Percentiles rank a stretch among this genome's conserved stretches.
Evolutionary conservation across 1,140 invertebrate genomes (phyloP).

Genomic region (Drosophila bocki): DNA sequence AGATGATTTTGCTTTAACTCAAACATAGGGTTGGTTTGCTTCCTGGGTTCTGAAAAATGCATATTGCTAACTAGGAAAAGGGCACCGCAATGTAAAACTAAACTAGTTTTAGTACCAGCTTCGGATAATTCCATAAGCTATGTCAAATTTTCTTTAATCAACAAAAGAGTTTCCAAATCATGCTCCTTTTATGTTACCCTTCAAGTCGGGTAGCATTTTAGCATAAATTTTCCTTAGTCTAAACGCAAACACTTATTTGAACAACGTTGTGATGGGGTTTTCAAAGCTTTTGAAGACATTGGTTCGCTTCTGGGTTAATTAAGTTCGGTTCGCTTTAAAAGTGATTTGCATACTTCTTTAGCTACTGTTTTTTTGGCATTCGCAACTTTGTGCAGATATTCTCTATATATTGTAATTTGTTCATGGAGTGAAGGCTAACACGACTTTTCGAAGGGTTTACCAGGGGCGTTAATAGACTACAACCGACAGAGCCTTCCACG

Average conservation of each 20-base stretch:
- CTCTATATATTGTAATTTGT: conserved; percentile 3
- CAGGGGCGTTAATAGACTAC: not conserved
- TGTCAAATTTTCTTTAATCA: not conserved
- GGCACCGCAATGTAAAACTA: not conserved
- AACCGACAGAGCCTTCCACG: not conserved
- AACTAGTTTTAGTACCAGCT: no score
- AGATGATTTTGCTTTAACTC: no score
- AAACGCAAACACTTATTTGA: not conserved
- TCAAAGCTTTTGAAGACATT: not conserved
- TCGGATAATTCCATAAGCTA: no score
- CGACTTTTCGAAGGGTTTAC: not conserved
- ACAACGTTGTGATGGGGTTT: not conserved
- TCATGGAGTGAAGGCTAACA: not conserved
- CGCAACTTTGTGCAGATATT: not conserved
- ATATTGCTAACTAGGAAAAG: not conserved
- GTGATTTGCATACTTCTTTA: not conserved
- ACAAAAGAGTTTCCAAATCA: not conserved
- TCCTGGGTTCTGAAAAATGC: not conserved
- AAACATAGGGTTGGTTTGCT: no score
- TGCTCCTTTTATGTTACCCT: not conserved
- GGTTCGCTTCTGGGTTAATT: not conserved
- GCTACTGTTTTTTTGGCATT: not conserved
- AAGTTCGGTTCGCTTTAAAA: not conserved
- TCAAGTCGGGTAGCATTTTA: not conserved
- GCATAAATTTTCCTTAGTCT: not conserved